Evolutionary conservation across 92 coral and sea anemone species (phyloP).

Genomic region (Metridium senile): DNA sequence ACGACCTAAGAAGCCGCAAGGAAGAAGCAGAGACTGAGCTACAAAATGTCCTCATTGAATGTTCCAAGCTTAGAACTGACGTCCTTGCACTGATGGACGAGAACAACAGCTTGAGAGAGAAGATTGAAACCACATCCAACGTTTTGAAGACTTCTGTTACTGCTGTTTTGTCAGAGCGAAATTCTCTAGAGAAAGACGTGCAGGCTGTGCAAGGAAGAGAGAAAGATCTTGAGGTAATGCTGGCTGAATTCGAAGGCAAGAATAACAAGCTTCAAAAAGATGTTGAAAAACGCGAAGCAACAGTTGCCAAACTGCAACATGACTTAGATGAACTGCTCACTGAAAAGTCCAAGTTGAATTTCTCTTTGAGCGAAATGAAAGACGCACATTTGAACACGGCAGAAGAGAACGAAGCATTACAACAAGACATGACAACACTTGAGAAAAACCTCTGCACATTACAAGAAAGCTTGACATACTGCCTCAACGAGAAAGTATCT

Average conservation of each 20-base stretch:
- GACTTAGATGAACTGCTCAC: slow-evolving; percentile 39
- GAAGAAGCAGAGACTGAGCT: slow-evolving; percentile 51
- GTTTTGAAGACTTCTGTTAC: slow-evolving; percentile 48
- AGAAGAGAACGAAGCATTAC: slow-evolving; percentile 74
- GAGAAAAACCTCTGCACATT: slow-evolving; percentile 69
- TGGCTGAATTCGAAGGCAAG: slow-evolving; percentile 31
- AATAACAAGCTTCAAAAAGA: slow-evolving; percentile 43
- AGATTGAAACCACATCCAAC: slow-evolving; percentile 37
- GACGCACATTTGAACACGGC: slow-evolving; percentile 52
- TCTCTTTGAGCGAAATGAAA: slow-evolving; percentile 55
- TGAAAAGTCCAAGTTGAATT: slow-evolving; percentile 58
- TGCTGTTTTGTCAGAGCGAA: slow-evolving; percentile 44
- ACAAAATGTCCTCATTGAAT: slow-evolving; percentile 49
- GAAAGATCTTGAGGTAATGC: slow-evolving; percentile 32
- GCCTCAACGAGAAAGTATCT: slow-evolving; percentile 76
- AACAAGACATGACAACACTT: slow-evolving; percentile 62
- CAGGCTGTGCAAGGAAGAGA: slow-evolving; percentile 39
- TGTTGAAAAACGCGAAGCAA: slow-evolving; percentile 45
- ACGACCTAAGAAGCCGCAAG: slow-evolving; percentile 27
- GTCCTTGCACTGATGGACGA: slow-evolving; percentile 33
- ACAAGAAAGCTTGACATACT: slow-evolving; percentile 61
- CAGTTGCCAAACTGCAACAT: slow-evolving; percentile 36
- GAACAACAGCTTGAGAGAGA: slow-evolving; percentile 41
- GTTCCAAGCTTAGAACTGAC: slow-evolving; percentile 37
- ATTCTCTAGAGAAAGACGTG: slow-evolving; percentile 37